Percentiles rank a stretch among this genome's conserved stretches.
phyloP scores from a whole-genome alignment of 2,888 invertebrate species.

The Hyposoter dolosus region DNA sequence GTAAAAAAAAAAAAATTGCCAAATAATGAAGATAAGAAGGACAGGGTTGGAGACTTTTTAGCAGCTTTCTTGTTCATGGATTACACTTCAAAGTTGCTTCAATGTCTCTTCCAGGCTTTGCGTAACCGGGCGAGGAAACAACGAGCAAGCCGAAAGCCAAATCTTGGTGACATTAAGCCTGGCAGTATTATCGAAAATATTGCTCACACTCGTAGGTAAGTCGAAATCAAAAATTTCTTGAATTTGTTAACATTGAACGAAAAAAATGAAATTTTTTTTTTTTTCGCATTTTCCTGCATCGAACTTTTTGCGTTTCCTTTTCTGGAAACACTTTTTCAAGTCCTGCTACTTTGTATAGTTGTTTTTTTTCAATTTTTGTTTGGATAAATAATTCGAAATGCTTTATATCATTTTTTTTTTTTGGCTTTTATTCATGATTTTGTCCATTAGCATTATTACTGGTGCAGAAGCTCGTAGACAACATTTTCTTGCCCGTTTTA shows the following conservation, averaged over 20 bases:
- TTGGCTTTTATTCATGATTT: not conserved
- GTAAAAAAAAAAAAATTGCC: not conserved
- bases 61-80: constrained; percentile 8
- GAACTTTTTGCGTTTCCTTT: not conserved
- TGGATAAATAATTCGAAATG: not conserved
- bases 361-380: too few species aligned
- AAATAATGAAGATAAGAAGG: not conserved
- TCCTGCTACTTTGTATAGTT: too few species aligned
- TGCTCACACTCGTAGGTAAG: constrained; percentile 89
- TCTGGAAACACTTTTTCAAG: too few species aligned
- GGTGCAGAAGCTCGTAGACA: not conserved
- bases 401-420: not conserved
- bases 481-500: not conserved
- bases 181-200: constrained; percentile 96
- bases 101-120: constrained; percentile 88
- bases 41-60: constrained; percentile 25
- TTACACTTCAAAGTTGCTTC: constrained; percentile 46
- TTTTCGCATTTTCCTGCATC: not conserved
- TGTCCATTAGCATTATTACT: not conserved
- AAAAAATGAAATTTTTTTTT: not conserved
- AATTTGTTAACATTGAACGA: not conserved
- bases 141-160: constrained; percentile 92
- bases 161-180: constrained; percentile 89
- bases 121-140: constrained; percentile 94
- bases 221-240: constrained; percentile 36